Evolutionary conservation across 2,888 invertebrate genomes (phyloP), one percentile per base, ranked within the genome.

Genomic region (Pyrochroa serraticornis): DNA sequence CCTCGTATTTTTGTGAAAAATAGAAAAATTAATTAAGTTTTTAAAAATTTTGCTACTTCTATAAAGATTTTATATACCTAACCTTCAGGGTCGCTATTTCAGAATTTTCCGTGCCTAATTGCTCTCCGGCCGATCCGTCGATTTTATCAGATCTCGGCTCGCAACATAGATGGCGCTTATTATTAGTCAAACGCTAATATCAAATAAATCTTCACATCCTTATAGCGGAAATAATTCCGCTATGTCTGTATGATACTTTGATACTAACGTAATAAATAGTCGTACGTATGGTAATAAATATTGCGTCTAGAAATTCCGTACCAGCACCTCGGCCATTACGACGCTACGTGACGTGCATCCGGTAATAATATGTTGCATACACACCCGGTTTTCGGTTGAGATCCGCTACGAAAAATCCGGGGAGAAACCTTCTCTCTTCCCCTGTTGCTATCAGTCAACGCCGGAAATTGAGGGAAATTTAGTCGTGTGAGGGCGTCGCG

Each of bases 291-390:
- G 58, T 14, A 53, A 58, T 58, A 58, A 58, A 48, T 48, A 43
- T 54, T 39, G 13, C 44, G 48, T 44, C 53, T 52, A 48, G 58
- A 38, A 58, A 58, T 58, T 58, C 58, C 37, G 47, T 53, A 43
- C 38, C 43, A 6, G 30, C 37, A 14, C 37, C 12, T 41, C n/a
- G 8, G 57, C 57, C 45, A 57, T 57, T 50, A 57, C 36, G 35
- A 32, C 35, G 31, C 35, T 47, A 54, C 58, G 58, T 58, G 58
- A 41, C 33, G n/a, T 53, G 58, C 51, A 58, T 22, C 22, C 22
- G 22, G 22, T 22, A 22, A 22, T 52, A 49, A 10, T 39, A 31
- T 43, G 50, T 56, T 56, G 50, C 49, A 57, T 57, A 57, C 37
- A 41, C 34, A 37, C 34, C 36, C 49, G 30, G n/a, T n/a, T n/a